A percentile compares a stretch with the other conserved stretches of the same genome.
These are phyloP conservation scores for Echinops telfairi DNA, from an alignment of 2,113 vertebrate species.

Conservation along the genomic window DNA sequence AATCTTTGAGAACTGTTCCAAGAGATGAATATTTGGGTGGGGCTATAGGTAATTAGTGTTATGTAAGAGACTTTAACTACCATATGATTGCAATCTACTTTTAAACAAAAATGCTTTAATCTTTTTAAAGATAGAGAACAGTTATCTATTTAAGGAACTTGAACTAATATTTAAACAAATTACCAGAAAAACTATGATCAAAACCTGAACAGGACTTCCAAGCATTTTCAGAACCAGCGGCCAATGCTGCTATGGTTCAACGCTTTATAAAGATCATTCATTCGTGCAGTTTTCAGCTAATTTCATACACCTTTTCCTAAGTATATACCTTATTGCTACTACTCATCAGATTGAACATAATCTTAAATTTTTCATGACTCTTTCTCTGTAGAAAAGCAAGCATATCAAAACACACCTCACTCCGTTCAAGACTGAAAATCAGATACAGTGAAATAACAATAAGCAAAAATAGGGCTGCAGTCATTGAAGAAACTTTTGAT, in stretches of 20 bases:
- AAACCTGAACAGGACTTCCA: constrained; percentile 58
- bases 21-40: constrained; percentile 67
- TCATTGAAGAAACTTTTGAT: constrained; percentile 35
- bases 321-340: background rate
- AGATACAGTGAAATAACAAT: background rate
- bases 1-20: constrained; percentile 68
- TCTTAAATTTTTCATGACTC: background rate
- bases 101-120: constrained; percentile 68
- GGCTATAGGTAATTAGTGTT: constrained; percentile 60
- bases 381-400: constrained; percentile 33
- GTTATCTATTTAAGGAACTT: constrained; percentile 59
- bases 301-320: background rate
- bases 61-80: constrained; percentile 68
- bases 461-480: background rate
- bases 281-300: background rate
- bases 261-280: constrained; percentile 66
- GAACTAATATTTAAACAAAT: constrained; percentile 70
- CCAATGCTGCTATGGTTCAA: constrained; percentile 38
- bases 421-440: constrained; percentile 42
- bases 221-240: constrained; percentile 43
- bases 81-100: constrained; percentile 69
- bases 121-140: constrained; percentile 75
- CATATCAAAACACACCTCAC: constrained; percentile 14
- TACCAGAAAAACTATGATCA: constrained; percentile 46
- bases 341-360: background rate